Base-by-base conservation (phyloP, 2,888 invertebrate species). In the Eupeodes luniger region DNA sequence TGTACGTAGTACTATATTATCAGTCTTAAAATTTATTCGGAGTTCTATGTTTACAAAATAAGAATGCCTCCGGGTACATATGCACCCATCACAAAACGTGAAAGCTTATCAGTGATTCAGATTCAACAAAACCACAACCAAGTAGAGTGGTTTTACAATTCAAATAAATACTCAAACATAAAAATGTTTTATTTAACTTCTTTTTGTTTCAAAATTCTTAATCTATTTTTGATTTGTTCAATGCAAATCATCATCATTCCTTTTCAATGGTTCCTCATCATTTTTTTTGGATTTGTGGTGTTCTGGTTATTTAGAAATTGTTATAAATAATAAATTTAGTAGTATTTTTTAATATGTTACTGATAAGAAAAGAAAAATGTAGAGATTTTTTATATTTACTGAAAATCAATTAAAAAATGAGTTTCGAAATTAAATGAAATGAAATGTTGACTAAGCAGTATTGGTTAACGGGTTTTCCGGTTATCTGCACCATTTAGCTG, bases 81-180 rank as follows among this genome's bases (percentile, higher is more conserved):
- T 53, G 69, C 40, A 53, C 51, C 9, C 19, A 27, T 27, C 27
- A 66, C 5, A 2, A 6, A 27, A 47, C 9, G 14, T 47, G 19
- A 12, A 7, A 49, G 19, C 49, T 66, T 66, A 66, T 66, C 66
- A 49, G 66, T 66, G 14, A 66, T 49, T 49, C 66, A 49, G 49
- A 66, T 64, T 76, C 64, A 55, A 55, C 34, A 55, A 55, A 66
- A 10, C 5, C 16, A n/a, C 16, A 55, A 66, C n/a, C 5, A 36
- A n/a, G 16, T 7, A 7, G 9, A 57, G 19, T 61, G 16, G 16
- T 16, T 61, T 51, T 36, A n/a, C 34, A 59, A 59, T 59, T 59
- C 59, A 59, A 59, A 66, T 9, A 59, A 59, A 66, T 9, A 14
- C 10, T 34, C 9, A 16, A 74, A 74, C 11, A 74, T 27, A 61